Percentiles rank a stretch among this genome's conserved stretches.
Conservation (phyloP, 1,140 invertebrate species). For the Parapsyche elsis region DNA sequence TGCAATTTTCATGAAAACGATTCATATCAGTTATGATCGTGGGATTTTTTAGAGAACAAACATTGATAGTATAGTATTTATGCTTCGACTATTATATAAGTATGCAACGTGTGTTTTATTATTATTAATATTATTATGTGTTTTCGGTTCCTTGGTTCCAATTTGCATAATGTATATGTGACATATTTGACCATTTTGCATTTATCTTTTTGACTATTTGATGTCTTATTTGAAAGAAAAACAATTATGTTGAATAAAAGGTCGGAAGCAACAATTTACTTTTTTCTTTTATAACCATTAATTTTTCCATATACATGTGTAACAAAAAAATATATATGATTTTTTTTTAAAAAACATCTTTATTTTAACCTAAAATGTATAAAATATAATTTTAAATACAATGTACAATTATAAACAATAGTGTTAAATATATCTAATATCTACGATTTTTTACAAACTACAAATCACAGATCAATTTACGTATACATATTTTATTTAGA, state of each 20-base stretch:
- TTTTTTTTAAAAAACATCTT: too few relatives aligned
- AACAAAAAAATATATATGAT: too few relatives aligned
- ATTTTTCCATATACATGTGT: too few relatives aligned
- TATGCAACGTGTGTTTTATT: conserved; percentile 11
- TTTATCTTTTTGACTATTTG: conserved; percentile 21
- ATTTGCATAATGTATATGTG: conserved; percentile 8
- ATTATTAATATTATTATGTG: neutral
- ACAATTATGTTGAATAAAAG: conserved; percentile 24
- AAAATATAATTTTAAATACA: neutral
- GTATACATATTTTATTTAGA: too few relatives aligned
- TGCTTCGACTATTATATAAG: neutral
- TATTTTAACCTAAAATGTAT: too few relatives aligned
- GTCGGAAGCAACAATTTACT: neutral
- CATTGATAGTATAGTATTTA: neutral
- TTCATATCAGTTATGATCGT: neutral
- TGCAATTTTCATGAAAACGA: too few relatives aligned
- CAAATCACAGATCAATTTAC: neutral
- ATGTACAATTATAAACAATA: neutral
- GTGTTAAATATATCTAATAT: neutral
- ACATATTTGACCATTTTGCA: conserved; percentile 28
- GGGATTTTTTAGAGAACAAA: neutral
- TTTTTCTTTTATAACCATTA: neutral
- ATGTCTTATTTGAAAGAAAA: conserved; percentile 14
- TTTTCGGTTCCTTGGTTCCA: conserved; percentile 22
- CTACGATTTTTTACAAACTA: neutral